Base-by-base conservation (phyloP, 1,140 invertebrate genomes). In the Leptinotarsa texana region DNA sequence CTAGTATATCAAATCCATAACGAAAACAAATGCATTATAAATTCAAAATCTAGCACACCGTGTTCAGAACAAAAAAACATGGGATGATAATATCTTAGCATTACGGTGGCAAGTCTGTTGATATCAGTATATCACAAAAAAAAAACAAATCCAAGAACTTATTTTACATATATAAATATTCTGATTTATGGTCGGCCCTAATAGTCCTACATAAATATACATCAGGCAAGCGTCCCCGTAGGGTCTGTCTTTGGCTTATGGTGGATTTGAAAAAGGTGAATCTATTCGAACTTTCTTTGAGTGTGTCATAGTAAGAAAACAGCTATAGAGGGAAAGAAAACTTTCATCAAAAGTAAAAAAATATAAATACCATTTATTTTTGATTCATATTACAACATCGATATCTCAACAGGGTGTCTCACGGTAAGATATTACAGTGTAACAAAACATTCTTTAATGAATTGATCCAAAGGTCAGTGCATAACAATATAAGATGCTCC, bases 1-100 rank as follows among this genome's bases (percentile, higher is more conserved):
- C 51, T 57, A 18, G 51, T 57, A 17, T 57, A 57, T 57, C 51
- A 57, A 57, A 57, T 15, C 51, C 51, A 57, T 15, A 13, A 57
- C 51, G n/a, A 57, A 57, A 57, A 57, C 51, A 57, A 57, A 57
- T 57, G n/a, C 51, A 57, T 57, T 57, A 57, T 57, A 57, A 57
- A 57, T 57, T 57, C 51, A 57, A 57, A 57, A 15, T 57, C 0
- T 57, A 57, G 13, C 51, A 11, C 51, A 57, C 51, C 51, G n/a
- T 57, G 51, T 57, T 57, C 15, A 57, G 6, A 18, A 57, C 51
- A 18, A 57, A 57, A 57, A 57, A 57, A 57, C 51, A 57, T 17
- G 51, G 51, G 51, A 18, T 18, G 51, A 57, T 57, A 57, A 18
- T 57, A 57, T 57, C 51, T 57, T 18, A 57, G 51, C n/a, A 57